Evolutionary conservation across 2,113 vertebrate genomes (phyloP).

Genomic region (Vicugna pacos): DNA sequence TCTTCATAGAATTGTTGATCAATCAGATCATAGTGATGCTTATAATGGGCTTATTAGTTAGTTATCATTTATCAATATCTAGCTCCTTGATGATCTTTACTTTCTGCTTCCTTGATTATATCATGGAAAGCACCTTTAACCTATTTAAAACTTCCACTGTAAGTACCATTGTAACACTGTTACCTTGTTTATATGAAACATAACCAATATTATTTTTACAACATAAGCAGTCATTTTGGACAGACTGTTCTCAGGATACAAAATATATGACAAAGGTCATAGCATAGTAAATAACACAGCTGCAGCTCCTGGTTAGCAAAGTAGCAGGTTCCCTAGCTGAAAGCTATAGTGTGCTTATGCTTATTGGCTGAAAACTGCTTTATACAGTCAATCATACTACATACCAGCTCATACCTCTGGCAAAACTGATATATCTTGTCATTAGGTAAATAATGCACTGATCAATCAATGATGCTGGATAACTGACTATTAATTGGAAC

Average conservation of each 20-base stretch:
- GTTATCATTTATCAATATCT: conserved; percentile 1
- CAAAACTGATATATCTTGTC: neutral
- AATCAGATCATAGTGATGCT: neutral
- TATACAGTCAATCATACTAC: neutral
- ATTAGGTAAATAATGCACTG: neutral
- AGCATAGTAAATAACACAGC: neutral
- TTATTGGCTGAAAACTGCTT: neutral
- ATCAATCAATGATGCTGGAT: neutral
- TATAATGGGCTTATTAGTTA: neutral
- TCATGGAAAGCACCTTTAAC: neutral
- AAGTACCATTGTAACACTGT: neutral
- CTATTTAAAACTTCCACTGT: neutral
- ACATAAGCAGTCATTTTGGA: conserved; percentile 25
- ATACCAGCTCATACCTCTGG: neutral
- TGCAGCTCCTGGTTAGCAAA: neutral
- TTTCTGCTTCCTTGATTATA: neutral
- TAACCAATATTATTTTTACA: neutral
- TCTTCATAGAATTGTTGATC: neutral
- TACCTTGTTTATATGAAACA: neutral
- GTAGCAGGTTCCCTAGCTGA: neutral
- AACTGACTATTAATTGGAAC: neutral
- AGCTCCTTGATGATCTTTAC: neutral
- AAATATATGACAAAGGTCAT: conserved; percentile 7
- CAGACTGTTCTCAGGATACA: neutral
- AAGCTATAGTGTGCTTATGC: neutral